Evolutionary conservation across 2,797 vertebrate genomes (phyloP), one percentile per base, ranked within the genome.

Genomic region (Clarias laeviceps): DNA sequence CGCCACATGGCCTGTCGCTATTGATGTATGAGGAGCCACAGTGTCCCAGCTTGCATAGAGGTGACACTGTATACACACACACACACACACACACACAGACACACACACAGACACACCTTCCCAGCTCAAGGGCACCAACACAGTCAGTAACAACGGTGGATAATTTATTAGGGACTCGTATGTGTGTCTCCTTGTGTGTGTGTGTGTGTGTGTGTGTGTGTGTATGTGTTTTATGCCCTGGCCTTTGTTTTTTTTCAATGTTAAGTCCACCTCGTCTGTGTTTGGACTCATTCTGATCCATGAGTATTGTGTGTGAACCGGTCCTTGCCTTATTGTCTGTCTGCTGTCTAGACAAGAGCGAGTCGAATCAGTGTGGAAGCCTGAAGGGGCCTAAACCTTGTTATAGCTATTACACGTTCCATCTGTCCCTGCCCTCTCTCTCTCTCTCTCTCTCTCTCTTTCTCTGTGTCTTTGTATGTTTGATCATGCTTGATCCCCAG

Each of bases 21-120:
- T 90, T 95, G 94, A 95, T 95, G 92, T 93, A 95, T 94, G 93
- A 91, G 90, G 89, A 93, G 93, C 93, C 92, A 90, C 87, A 62
- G 81, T 86, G 81, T 90, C 87, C 88, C 59, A 78, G 83, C 79
- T 80, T 82, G 87, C 79, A 88, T 64, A 88, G 89, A 91, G 89
- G 90, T 91, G 91, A 90, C 87, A 91, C 86, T 32, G 70, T 70
- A 81, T 34, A 76, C 83, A 83, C 82, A 87, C 56, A 76, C 84
- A 85, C 74, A 85, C 82, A 87, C 87, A 82, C 72, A 68, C 85
- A 68, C 62, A 68, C 77, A 45, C 86, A 80, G 80, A 87, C 17
- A 73, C 59, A 84, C 69, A 81, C 78, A 73, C 59, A 73, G 61
- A 82, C 80, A 87, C 18, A 66, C 37, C 50, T 50, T 87, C 29